Conservation (phyloP, 2,888 invertebrate species). For the Ceratothoa steindachneri region DNA sequence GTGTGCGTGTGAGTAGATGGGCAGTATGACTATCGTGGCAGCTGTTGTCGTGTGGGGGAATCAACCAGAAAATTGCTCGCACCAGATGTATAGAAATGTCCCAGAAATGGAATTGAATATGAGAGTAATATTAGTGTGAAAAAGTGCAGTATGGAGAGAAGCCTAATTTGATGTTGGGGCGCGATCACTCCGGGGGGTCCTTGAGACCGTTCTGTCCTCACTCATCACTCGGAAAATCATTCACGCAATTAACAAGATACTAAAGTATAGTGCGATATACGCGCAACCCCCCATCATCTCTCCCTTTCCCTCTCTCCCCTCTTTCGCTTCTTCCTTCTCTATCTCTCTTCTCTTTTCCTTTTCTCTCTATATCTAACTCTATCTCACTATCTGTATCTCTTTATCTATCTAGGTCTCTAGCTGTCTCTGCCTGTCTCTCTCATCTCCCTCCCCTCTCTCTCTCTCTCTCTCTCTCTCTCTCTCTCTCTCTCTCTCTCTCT, state of each 20-base stretch:
- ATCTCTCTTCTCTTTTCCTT: background rate
- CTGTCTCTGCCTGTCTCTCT: background rate
- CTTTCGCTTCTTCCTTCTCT: no score
- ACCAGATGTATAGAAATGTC: background rate
- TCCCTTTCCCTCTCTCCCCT: no score
- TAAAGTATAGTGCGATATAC: no score
- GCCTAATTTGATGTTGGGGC: background rate
- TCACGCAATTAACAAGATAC: no score
- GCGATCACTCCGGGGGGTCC: no score
- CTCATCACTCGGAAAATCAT: no score
- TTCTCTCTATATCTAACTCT: background rate
- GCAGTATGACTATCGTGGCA: background rate
- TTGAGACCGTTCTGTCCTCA: no score
- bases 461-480: slow-evolving; percentile 1
- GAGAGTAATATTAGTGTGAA: background rate
- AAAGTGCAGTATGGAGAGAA: background rate
- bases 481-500: slow-evolving; percentile 1
- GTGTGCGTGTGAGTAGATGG: no score
- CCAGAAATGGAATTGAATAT: background rate
- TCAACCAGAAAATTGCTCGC: background rate
- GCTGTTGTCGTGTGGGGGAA: background rate
- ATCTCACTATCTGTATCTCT: background rate
- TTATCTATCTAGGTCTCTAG: background rate
- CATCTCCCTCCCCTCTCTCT: background rate
- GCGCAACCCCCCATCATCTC: no score